Percentiles rank a stretch among this genome's conserved stretches.
Evolutionary conservation across 2,113 vertebrate genomes (phyloP).

Genomic region (Salminus brasiliensis): DNA sequence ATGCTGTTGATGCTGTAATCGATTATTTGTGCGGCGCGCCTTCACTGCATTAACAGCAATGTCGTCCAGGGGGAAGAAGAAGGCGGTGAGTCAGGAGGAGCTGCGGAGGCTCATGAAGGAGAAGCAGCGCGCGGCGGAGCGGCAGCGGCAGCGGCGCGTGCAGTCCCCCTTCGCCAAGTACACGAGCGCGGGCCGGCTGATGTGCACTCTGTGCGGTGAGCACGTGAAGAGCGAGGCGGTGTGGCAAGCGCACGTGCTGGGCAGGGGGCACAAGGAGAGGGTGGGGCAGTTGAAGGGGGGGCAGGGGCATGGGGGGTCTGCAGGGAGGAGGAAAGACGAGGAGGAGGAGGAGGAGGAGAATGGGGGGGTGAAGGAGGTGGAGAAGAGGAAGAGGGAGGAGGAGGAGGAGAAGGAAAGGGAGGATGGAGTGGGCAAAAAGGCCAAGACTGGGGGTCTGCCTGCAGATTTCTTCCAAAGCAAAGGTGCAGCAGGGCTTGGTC

Average conservation of each 20-base stretch:
- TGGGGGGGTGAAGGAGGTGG: background rate
- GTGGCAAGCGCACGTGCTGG: constrained; percentile 91
- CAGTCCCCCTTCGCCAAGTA: constrained; percentile 94
- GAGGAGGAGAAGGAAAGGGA: background rate
- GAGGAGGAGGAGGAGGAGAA: background rate
- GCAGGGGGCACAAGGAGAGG: constrained; percentile 90
- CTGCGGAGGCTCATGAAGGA: constrained; percentile 89
- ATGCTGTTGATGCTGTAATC: too few relatives aligned
- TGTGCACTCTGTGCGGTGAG: constrained; percentile 83
- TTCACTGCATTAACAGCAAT: too few relatives aligned
- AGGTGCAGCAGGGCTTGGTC: constrained; percentile 61
- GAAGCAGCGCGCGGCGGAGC: constrained; percentile 78
- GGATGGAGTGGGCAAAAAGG: constrained; percentile 71
- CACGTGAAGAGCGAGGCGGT: constrained; percentile 88
- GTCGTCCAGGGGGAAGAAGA: constrained; percentile 78
- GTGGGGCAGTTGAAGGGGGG: constrained; percentile 80
- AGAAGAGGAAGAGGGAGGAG: background rate
- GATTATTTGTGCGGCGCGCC: too few relatives aligned
- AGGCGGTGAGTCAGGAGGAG: constrained; percentile 89
- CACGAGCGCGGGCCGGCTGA: constrained; percentile 88
- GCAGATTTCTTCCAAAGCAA: constrained; percentile 71
- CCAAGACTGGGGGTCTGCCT: constrained; percentile 76
- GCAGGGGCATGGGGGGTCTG: background rate
- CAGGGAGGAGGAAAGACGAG: constrained; percentile 76
- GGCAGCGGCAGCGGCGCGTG: constrained; percentile 79